These are phyloP conservation scores for Phodopus roborovskii DNA, from an alignment of 2,113 vertebrate genomes.

Conservation along the genomic window DNA sequence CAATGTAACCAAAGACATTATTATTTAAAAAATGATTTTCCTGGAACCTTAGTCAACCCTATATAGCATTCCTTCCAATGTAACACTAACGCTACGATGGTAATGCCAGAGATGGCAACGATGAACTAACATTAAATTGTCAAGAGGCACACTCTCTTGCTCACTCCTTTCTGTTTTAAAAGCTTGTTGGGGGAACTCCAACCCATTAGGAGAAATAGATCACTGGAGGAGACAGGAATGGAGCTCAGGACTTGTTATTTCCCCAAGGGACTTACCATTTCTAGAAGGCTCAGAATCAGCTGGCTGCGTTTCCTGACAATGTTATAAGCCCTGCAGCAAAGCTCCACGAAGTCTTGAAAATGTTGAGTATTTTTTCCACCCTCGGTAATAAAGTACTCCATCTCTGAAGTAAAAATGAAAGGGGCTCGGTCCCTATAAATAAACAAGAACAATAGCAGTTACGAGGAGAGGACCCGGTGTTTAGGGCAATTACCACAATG, in stretches of 20 bases:
- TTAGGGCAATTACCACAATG: not conserved
- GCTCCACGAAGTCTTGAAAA: conserved; percentile 93
- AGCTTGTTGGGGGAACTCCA: conserved; percentile 63
- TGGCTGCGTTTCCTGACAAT: conserved; percentile 88
- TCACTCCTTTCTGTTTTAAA: conserved; percentile 54
- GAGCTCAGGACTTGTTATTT: conserved; percentile 72
- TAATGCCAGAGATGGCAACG: not conserved
- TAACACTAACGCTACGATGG: conserved; percentile 23
- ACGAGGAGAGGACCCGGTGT: not conserved
- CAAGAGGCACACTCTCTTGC: conserved; percentile 41
- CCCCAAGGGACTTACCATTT: conserved; percentile 89
- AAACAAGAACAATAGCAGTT: conserved; percentile 64
- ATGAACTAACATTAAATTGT: conserved; percentile 17
- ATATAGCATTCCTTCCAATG: not conserved
- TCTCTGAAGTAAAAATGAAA: conserved; percentile 95
- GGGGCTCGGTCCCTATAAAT: conserved; percentile 91
- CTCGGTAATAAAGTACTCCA: conserved; percentile 95
- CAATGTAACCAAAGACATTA: not conserved
- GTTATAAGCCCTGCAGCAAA: conserved; percentile 94
- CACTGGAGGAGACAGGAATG: conserved; percentile 30
- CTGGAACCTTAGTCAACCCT: conserved; percentile 8
- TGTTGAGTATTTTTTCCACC: conserved; percentile 90
- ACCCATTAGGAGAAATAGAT: conserved; percentile 60
- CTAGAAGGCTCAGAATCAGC: conserved; percentile 90
- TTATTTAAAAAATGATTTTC: conserved; percentile 31